Base-by-base conservation (phyloP, 2,888 invertebrate species). In the Stenchaetothrips biformis region DNA sequence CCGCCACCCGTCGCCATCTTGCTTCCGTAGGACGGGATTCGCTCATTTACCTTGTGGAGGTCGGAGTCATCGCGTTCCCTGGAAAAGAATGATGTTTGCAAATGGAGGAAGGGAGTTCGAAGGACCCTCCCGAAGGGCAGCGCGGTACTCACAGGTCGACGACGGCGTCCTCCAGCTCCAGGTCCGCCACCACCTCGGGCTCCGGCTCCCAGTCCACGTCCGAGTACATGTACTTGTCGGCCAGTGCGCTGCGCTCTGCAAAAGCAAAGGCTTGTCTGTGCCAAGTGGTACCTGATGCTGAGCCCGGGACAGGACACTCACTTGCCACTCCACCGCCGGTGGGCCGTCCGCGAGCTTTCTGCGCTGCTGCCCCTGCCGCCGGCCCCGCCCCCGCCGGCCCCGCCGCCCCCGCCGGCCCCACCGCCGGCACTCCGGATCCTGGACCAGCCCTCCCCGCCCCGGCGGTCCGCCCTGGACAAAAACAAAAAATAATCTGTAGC, bases 191-290 rank as follows among this genome's bases (percentile, higher is more conserved):
- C n/a, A 21, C n/a, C 67, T 67, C 67, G 21, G 67, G 67, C 67
- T 67, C 67, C 67, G n/a, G 67, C 21, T 21, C 21, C 25, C 25
- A 74, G 67, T 74, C 67, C 25, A 74, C 7, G 25, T 74, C 67
- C 67, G 67, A 25, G 67, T 25, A 74, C 67, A 74, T 21, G 67
- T 74, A 74, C 67, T 74, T 74, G 67, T 74, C 67, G 25, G 67
- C 67, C 21, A 74, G 67, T 1, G 25, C 21, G 67, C 67, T 74
- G 67, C 67, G 67, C 25, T 74, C 67, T 74, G 21, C 25, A 11
- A 11, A n/a, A n/a, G n/a, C n/a, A n/a, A n/a, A n/a, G n/a, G n/a
- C n/a, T n/a, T n/a, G n/a, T n/a, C n/a, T n/a, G n/a, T n/a, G n/a
- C n/a, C n/a, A n/a, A n/a, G n/a, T n/a, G n/a, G n/a, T n/a, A n/a